These are phyloP conservation scores for Mionectes macconnelli DNA, from an alignment of 2,113 vertebrate genomes.

Conservation along the genomic window DNA sequence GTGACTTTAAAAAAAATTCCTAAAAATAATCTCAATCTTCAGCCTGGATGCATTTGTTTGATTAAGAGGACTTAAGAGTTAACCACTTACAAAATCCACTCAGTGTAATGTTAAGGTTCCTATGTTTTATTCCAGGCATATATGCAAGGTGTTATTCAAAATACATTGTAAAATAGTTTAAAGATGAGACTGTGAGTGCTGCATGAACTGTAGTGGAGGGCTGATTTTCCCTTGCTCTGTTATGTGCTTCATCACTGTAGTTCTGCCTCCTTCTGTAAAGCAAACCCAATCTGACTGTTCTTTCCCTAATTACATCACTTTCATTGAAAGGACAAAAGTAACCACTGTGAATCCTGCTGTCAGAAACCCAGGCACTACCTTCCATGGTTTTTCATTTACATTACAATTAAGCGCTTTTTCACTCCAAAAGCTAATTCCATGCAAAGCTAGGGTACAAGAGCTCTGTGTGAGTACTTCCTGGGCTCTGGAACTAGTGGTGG, in stretches of 20 bases:
- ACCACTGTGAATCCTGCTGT: not conserved
- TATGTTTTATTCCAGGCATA: not conserved
- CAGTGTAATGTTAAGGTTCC: not conserved
- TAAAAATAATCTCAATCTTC: not conserved
- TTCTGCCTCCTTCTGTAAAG: not conserved
- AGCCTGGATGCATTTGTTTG: not conserved
- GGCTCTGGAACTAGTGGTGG: not conserved
- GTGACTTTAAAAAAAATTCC: not conserved
- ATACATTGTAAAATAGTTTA: not conserved
- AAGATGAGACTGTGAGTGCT: not conserved
- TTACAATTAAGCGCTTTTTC: not conserved
- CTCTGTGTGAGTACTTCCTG: not conserved
- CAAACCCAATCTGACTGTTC: not conserved
- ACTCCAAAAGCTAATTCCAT: not conserved
- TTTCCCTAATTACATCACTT: not conserved
- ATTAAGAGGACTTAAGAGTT: not conserved
- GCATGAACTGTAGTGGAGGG: not conserved
- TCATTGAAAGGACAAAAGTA: constrained; percentile 16
- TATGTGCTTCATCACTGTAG: not conserved
- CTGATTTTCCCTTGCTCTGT: not conserved
- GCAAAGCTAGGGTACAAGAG: not conserved
- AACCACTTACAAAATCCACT: not conserved
- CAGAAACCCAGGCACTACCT: not conserved
- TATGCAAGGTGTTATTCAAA: not conserved
- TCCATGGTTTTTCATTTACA: not conserved